Conservation (phyloP, 2,113 vertebrate species). For the Laterallus jamaicensis region DNA sequence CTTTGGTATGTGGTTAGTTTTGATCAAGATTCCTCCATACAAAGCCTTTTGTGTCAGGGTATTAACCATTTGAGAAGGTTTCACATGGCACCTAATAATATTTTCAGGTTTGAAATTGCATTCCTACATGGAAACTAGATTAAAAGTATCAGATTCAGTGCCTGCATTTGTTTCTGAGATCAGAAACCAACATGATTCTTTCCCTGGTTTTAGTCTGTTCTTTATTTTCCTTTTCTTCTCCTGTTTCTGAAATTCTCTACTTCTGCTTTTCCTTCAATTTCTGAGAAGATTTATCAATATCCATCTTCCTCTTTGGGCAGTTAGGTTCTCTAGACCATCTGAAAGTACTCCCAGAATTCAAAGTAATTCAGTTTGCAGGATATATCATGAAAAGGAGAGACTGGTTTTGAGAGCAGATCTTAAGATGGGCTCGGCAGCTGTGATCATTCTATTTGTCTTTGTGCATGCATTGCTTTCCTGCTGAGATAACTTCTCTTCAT, state of each 20-base stretch:
- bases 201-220: background rate
- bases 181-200: background rate
- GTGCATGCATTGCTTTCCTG: background rate
- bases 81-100: background rate
- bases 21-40: background rate
- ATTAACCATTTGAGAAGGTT: background rate
- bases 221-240: background rate
- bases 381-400: background rate
- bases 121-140: background rate
- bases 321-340: background rate
- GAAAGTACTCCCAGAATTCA: background rate
- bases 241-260: background rate
- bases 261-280: background rate
- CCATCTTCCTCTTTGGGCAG: background rate
- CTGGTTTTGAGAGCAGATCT: background rate
- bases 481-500: background rate
- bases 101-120: background rate
- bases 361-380: background rate
- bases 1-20: background rate
- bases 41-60: background rate
- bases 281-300: background rate
- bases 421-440: background rate
- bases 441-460: background rate
- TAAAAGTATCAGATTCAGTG: background rate
- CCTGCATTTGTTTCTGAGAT: background rate